These are phyloP conservation scores for Exocentrus adspersus DNA, from an alignment of 2,888 invertebrate genomes.

Conservation along the genomic window DNA sequence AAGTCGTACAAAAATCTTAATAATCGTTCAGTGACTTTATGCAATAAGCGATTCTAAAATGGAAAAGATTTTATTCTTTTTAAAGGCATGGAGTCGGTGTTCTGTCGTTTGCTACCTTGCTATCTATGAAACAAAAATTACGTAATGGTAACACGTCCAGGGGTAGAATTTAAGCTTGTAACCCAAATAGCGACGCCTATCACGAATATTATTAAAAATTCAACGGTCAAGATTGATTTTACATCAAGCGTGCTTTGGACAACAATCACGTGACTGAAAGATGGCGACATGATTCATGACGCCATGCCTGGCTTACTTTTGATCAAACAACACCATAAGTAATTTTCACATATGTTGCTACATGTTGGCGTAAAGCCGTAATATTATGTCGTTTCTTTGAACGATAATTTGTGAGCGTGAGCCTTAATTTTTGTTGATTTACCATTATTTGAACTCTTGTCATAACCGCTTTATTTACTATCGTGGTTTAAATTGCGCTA, in stretches of 20 bases:
- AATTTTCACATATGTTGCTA: slow-evolving; percentile 25
- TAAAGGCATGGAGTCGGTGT: too few species aligned
- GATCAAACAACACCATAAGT: slow-evolving; percentile 16
- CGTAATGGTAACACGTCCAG: too few species aligned
- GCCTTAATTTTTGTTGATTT: slow-evolving; percentile 15
- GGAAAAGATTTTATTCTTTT: too few species aligned
- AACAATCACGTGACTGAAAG: slow-evolving; percentile 29
- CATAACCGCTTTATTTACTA: slow-evolving; percentile 17
- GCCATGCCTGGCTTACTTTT: slow-evolving; percentile 19
- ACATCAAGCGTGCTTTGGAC: slow-evolving; percentile 44
- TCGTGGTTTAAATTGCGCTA: background rate
- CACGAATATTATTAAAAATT: slow-evolving; percentile 49
- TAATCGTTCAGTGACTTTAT: background rate
- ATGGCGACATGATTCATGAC: slow-evolving; percentile 34
- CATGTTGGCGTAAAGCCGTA: slow-evolving; percentile 11
- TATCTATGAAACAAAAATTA: too few species aligned
- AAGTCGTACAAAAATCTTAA: slow-evolving; percentile 22
- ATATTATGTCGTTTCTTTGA: slow-evolving; percentile 14
- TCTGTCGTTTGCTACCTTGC: too few species aligned
- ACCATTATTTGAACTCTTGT: slow-evolving; percentile 25
- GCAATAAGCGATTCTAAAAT: too few species aligned
- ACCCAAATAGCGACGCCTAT: slow-evolving; percentile 25
- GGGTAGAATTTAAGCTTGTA: slow-evolving; percentile 17
- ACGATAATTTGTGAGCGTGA: slow-evolving; percentile 11
- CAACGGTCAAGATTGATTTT: slow-evolving; percentile 52